These are phyloP conservation scores for Ditylenchus dipsaci DNA, from an alignment of 1,140 invertebrate species.

Conservation along the genomic window DNA sequence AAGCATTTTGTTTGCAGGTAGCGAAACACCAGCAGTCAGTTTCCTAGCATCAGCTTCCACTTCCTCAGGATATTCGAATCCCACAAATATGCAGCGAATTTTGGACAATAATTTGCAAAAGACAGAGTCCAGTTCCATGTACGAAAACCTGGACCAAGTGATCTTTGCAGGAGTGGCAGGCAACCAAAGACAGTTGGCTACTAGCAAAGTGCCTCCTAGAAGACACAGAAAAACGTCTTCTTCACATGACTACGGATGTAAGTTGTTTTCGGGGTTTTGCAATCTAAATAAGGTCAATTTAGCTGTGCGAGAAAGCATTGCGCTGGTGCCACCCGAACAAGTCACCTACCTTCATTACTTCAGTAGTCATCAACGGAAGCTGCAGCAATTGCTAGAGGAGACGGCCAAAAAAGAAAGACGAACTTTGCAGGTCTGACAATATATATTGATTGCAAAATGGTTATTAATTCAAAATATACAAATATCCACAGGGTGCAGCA, in stretches of 20 bases:
- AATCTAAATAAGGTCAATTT: not conserved
- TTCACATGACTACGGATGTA: not conserved
- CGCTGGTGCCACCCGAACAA: constrained; percentile 37
- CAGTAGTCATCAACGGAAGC: constrained; percentile 33
- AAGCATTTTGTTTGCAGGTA: constrained; percentile 14
- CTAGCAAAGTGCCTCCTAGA: constrained; percentile 27
- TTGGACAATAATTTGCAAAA: not conserved
- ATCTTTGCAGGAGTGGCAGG: not conserved
- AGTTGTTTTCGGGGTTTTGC: not conserved
- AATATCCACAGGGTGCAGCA: no score
- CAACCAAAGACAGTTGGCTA: not conserved
- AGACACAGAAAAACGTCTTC: constrained; percentile 26
- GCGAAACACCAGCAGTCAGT: constrained; percentile 12
- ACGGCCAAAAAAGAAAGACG: constrained; percentile 23
- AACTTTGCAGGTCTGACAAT: constrained; percentile 25
- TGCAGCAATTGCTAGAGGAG: constrained; percentile 47
- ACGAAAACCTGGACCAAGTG: not conserved
- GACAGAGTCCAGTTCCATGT: not conserved
- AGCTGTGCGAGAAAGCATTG: constrained; percentile 4
- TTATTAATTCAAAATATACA: no score
- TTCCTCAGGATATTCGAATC: not conserved
- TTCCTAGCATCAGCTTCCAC: not conserved
- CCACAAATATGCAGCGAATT: no score
- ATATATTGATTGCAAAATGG: no score
- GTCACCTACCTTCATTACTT: constrained; percentile 51